These are phyloP conservation scores for Sebastes itinus DNA, from an alignment of 2,797 vertebrate genomes.

Conservation along the genomic window DNA sequence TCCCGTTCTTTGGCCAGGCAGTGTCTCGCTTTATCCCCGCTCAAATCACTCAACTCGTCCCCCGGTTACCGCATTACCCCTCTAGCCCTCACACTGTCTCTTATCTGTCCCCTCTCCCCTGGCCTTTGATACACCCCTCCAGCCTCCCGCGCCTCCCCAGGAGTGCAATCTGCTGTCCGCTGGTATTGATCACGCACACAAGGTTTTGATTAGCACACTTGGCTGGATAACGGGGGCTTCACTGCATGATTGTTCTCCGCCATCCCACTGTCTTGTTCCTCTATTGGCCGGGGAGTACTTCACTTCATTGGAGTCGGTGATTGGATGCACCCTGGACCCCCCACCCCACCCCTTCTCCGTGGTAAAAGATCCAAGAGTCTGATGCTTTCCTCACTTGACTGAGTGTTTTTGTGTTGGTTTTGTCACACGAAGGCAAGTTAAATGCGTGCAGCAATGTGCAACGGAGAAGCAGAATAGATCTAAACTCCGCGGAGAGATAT, in stretches of 20 bases:
- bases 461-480: slow-evolving; percentile 2
- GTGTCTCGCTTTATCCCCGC: slow-evolving; percentile 64
- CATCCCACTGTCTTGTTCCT: slow-evolving; percentile 53
- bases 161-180: slow-evolving; percentile 83
- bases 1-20: slow-evolving; percentile 35
- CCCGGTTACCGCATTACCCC: slow-evolving; percentile 55
- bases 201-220: slow-evolving; percentile 83
- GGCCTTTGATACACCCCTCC: slow-evolving; percentile 66
- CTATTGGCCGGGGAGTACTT: slow-evolving; percentile 64
- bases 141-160: slow-evolving; percentile 63
- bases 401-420: slow-evolving; percentile 59
- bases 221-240: slow-evolving; percentile 69
- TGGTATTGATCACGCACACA: slow-evolving; percentile 80
- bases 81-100: slow-evolving; percentile 30
- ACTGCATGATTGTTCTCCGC: slow-evolving; percentile 66
- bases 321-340: slow-evolving; percentile 62
- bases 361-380: slow-evolving; percentile 40
- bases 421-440: slow-evolving; percentile 49
- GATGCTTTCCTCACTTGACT: slow-evolving; percentile 53
- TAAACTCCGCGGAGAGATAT: background rate
- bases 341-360: background rate
- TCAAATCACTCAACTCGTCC: slow-evolving; percentile 79
- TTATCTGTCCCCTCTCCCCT: slow-evolving; percentile 52
- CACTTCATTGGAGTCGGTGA: slow-evolving; percentile 72
- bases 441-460: slow-evolving; percentile 35